phyloP scores from a whole-genome alignment of 1,140 invertebrate genomes.

The Copidosoma floridanum region DNA sequence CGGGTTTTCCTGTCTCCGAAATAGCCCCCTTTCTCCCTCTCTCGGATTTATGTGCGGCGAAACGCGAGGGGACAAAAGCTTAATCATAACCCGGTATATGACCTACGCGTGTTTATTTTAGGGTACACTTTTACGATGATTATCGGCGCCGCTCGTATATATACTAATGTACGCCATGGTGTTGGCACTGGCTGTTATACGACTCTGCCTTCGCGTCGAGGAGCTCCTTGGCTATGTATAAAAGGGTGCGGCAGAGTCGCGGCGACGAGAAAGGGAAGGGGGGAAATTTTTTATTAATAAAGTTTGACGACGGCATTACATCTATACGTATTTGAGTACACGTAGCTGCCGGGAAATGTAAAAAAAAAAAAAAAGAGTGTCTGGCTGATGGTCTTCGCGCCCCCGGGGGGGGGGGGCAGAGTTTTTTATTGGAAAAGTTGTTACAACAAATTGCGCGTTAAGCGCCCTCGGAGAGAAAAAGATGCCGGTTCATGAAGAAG shows the following conservation, averaged over 20 bases:
- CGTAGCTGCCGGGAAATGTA: too few species aligned
- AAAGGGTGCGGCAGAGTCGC: background rate
- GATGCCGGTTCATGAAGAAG: conserved; percentile 7
- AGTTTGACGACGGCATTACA: conserved; percentile 20
- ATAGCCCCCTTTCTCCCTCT: too few species aligned
- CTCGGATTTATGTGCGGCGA: too few species aligned
- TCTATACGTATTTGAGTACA: conserved; percentile 12
- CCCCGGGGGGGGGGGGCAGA: conserved; percentile 32
- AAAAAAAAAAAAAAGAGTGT: conserved; percentile 16
- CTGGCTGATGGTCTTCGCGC: too few species aligned
- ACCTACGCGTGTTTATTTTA: conserved; percentile 23
- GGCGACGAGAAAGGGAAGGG: background rate
- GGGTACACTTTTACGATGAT: conserved; percentile 20
- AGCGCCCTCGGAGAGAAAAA: conserved; percentile 3
- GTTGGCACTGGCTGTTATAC: too few species aligned
- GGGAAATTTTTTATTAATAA: conserved; percentile 26
- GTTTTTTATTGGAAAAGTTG: conserved; percentile 39
- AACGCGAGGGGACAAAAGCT: background rate
- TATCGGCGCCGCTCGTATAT: conserved; percentile 1
- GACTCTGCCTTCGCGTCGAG: too few species aligned
- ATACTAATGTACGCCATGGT: too few species aligned
- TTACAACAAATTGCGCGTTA: conserved; percentile 34
- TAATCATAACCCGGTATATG: too few species aligned
- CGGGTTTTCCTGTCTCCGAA: too few species aligned
- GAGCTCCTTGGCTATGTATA: too few species aligned